A percentile compares a stretch with the other conserved stretches of the same genome.
phyloP scores from a whole-genome alignment of 2,113 vertebrate species.

The Pteruthius melanotis region DNA sequence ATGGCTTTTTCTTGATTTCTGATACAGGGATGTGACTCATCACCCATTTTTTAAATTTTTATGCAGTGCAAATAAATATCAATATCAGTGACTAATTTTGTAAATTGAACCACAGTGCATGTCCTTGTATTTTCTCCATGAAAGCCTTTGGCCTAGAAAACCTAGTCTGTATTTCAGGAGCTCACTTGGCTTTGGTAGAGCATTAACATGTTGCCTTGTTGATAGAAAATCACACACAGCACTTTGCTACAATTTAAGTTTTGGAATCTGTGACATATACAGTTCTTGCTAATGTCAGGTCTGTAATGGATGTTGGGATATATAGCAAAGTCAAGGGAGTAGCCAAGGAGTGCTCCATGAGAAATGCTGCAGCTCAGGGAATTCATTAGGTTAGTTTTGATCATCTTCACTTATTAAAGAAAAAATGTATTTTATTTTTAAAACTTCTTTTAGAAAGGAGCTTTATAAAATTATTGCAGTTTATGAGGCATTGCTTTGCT shows the following conservation, averaged over 20 bases:
- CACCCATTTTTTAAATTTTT: not conserved
- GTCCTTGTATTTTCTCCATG: not conserved
- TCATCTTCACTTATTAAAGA: not conserved
- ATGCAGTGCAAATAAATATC: not conserved
- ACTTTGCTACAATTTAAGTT: not conserved
- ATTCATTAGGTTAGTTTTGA: not conserved
- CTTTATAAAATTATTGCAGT: not conserved
- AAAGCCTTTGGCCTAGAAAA: not conserved
- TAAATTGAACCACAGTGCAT: not conserved
- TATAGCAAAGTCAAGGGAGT: not conserved
- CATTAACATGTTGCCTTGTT: not conserved
- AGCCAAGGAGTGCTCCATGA: not conserved
- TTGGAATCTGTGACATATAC: not conserved
- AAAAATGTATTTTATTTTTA: not conserved
- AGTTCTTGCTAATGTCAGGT: not conserved
- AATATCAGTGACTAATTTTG: not conserved
- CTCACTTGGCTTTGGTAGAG: not conserved
- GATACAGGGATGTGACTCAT: not conserved
- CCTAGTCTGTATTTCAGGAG: not conserved
- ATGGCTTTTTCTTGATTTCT: not conserved
- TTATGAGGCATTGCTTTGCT: conserved; percentile 17
- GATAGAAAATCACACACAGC: not conserved
- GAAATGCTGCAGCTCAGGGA: not conserved
- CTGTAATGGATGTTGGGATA: not conserved
- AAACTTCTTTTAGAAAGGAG: not conserved